A percentile compares a stretch with the other conserved stretches of the same genome.
phyloP scores from a whole-genome alignment of 2,888 invertebrate genomes.

The Hyalella azteca region DNA sequence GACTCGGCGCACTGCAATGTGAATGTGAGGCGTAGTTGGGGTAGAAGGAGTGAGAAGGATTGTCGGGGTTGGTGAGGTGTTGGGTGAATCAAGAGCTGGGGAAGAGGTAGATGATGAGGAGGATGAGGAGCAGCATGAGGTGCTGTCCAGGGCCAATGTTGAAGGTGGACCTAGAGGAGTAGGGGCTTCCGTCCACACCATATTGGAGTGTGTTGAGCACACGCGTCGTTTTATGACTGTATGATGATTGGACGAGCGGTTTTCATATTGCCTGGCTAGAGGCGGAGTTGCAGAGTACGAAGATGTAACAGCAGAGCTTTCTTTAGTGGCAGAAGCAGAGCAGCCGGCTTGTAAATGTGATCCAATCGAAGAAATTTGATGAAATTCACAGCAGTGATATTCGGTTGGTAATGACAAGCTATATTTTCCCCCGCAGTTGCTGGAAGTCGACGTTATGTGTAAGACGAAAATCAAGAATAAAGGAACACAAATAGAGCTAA shows the following conservation, averaged over 20 bases:
- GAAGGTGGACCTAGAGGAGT: constrained; percentile 5
- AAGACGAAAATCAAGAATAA: neutral
- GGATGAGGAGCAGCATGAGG: neutral
- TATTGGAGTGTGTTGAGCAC: neutral
- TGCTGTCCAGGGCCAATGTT: neutral
- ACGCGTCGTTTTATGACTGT: neutral
- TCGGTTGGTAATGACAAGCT: no score
- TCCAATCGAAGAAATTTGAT: no score
- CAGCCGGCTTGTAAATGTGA: no score
- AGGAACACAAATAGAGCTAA: constrained; percentile 14
- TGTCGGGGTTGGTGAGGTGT: neutral
- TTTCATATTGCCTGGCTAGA: no score
- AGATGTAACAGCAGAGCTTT: no score
- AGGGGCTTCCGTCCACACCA: constrained; percentile 30
- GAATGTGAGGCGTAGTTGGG: neutral
- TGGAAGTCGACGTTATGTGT: neutral
- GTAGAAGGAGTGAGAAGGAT: neutral
- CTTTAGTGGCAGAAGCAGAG: no score
- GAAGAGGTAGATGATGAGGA: neutral
- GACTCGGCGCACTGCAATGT: neutral
- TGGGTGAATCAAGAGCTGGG: neutral
- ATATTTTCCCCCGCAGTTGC: no score
- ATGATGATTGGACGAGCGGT: no score
- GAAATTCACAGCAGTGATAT: no score
- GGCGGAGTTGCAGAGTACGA: no score